A percentile compares a stretch with the other conserved stretches of the same genome.
Evolutionary conservation across 2,113 vertebrate genomes (phyloP).

Genomic region (Charina bottae): DNA sequence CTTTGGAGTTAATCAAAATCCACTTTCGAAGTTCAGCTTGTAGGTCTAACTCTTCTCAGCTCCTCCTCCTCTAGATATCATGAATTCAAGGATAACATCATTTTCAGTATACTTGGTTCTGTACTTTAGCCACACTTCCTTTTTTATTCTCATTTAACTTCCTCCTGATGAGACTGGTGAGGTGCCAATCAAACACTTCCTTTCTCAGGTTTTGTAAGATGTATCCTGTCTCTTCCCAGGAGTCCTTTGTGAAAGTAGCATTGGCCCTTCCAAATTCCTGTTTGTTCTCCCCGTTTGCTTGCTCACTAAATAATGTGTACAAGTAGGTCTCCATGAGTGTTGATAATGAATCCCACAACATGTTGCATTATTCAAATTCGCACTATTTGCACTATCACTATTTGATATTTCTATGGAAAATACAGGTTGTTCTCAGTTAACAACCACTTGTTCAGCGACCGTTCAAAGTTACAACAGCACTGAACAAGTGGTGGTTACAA

Average conservation of each 20-base stretch:
- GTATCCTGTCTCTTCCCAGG: background rate
- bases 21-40: background rate
- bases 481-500: background rate
- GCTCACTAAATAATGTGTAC: background rate
- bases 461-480: background rate
- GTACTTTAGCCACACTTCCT: background rate
- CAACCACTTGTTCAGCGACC: background rate
- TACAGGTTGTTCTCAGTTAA: background rate
- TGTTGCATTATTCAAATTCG: background rate
- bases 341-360: background rate
- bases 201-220: background rate
- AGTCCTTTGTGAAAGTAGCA: background rate
- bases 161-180: background rate
- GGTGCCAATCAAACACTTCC: background rate
- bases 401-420: background rate
- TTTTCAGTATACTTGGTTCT: background rate
- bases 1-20: background rate
- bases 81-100: background rate
- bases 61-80: background rate
- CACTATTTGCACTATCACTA: background rate
- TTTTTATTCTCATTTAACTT: background rate
- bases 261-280: background rate
- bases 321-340: background rate
- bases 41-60: background rate
- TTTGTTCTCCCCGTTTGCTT: background rate